Evolutionary conservation across 2,888 invertebrate genomes (phyloP).

Genomic region (Drosophila picticornis): DNA sequence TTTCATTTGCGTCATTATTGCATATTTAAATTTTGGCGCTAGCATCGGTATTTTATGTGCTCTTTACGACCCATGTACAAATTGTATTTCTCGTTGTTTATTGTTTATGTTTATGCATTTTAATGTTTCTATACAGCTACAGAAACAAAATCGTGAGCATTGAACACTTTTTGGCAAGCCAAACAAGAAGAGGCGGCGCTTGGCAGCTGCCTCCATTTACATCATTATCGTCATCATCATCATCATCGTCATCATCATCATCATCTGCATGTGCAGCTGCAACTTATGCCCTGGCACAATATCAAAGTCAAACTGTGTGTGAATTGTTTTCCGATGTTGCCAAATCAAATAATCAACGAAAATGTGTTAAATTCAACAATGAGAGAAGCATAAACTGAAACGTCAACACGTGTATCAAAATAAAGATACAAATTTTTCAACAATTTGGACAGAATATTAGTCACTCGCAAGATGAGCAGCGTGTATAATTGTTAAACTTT

Average conservation of each 20-base stretch:
- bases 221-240: slow-evolving; percentile 15
- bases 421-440: slow-evolving; percentile 19
- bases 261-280: slow-evolving; percentile 24
- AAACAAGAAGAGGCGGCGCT: slow-evolving; percentile 41
- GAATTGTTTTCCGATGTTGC: slow-evolving; percentile 60
- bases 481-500: slow-evolving; percentile 7
- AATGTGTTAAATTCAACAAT: slow-evolving; percentile 40
- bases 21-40: slow-evolving; percentile 35
- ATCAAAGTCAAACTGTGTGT: slow-evolving; percentile 73
- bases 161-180: slow-evolving; percentile 57
- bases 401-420: background rate
- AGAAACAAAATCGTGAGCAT: slow-evolving; percentile 14
- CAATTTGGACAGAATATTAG: slow-evolving; percentile 14
- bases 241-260: background rate
- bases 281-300: slow-evolving; percentile 43
- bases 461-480: background rate
- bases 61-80: slow-evolving; percentile 45
- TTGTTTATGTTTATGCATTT: slow-evolving; percentile 73
- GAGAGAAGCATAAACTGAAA: background rate
- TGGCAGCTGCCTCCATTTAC: slow-evolving; percentile 50
- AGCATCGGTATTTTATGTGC: slow-evolving; percentile 43
- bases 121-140: slow-evolving; percentile 55
- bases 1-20: slow-evolving; percentile 48
- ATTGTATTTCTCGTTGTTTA: slow-evolving; percentile 35
- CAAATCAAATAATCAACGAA: slow-evolving; percentile 70